Evolutionary conservation across 2,888 invertebrate species (phyloP), one percentile per base, ranked within the genome.

Genomic region (Coecobrya sp.): DNA sequence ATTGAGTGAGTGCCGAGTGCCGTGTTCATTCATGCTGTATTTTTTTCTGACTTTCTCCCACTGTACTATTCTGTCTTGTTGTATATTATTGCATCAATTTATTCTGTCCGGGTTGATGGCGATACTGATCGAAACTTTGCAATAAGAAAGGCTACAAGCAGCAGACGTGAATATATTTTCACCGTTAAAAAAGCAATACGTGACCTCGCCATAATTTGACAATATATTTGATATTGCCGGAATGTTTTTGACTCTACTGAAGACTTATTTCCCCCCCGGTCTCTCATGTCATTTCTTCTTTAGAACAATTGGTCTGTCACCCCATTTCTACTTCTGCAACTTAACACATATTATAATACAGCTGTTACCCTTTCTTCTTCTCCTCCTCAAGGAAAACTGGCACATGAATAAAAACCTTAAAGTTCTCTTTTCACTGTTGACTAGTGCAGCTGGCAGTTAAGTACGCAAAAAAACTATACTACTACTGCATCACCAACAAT

Each of bases 401-500:
- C 86, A 86, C 86, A 73, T 25, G 73, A 73, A 55, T 68, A 42
- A 5, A n/a, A 19, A 19, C 73, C 22, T 73, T 42, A 19, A 73
- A 73, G 8, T 19, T 42, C 19, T 73, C 3, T 42, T 19, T n/a
- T 73, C 42, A 73, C 55, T 86, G 73, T 55, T 55, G 86, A 86
- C 30, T 70, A 19, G 55, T 73, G 49, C 86, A 86, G 86, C 85
- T 85, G 85, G 85, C 68, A 85, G 19, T 25, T n/a, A n/a, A 25
- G 27, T 27, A 68, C 25, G 19, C 22, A 36, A 86, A 73, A 70
- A 42, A 73, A 55, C 70, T 68, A 42, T 86, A 55, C 70, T 68
- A 27, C 65, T 27, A 11, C 27, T 59, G 62, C 68, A 30, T 5
- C 68, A 30, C 13, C 68, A 62, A 49, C 68, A 68, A 42, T 49